phyloP scores from a whole-genome alignment of 2,888 invertebrate species.

The Flexamia atlantica region DNA sequence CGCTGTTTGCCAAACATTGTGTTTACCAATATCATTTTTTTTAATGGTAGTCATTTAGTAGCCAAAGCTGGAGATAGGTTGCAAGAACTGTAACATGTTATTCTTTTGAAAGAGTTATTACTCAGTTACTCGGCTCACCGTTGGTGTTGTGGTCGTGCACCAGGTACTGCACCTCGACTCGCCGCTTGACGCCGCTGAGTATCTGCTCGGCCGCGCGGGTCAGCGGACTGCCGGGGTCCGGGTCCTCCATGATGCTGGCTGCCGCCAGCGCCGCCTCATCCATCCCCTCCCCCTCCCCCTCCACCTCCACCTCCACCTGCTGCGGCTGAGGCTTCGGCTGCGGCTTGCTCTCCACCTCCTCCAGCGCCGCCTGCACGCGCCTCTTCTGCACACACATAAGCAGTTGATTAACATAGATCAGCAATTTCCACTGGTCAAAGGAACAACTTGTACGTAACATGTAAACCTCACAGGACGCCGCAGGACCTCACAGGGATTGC shows the following conservation, averaged over 20 bases:
- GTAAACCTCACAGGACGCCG: no score
- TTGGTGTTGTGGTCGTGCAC: conserved; percentile 63
- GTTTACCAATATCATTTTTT: no score
- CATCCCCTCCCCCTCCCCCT: conserved; percentile 62
- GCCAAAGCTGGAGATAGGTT: no score
- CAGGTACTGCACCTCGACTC: conserved; percentile 80
- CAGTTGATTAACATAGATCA: no score
- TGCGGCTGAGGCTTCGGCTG: conserved; percentile 78
- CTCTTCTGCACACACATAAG: neutral
- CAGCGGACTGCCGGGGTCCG: conserved; percentile 72
- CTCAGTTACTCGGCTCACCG: conserved; percentile 1
- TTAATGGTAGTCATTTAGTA: no score
- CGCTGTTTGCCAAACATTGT: no score
- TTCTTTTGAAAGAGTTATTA: no score
- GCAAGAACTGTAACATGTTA: no score
- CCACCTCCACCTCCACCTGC: no score
- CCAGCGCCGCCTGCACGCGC: neutral
- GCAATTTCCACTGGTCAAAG: no score
- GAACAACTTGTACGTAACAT: no score
- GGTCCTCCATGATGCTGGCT: conserved; percentile 75
- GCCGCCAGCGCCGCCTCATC: conserved; percentile 78
- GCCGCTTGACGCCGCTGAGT: conserved; percentile 78
- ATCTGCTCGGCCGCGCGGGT: conserved; percentile 80
- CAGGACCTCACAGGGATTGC: no score
- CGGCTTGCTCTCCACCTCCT: conserved; percentile 70